These are phyloP conservation scores for Gallinago undulata DNA, from an alignment of 2,113 vertebrate species.

Conservation along the genomic window DNA sequence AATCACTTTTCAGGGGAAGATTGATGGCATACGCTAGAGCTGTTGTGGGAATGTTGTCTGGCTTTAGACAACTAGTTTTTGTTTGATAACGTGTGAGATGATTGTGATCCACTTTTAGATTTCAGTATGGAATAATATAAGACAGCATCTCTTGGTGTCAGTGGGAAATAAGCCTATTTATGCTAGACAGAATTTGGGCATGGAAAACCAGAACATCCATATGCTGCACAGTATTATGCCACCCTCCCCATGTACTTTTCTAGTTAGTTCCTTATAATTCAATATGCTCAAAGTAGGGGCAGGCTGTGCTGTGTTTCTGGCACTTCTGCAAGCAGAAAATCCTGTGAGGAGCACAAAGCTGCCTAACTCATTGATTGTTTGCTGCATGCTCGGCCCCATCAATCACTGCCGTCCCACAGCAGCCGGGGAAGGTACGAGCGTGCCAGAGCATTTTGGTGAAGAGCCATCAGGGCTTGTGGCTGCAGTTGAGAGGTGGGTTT, in stretches of 20 bases:
- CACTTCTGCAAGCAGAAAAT: constrained; percentile 2
- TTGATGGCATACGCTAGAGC: neutral
- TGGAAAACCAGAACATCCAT: constrained; percentile 1
- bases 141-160: neutral
- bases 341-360: neutral
- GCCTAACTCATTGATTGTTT: neutral
- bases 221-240: neutral
- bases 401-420: accelerated
- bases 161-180: constrained; percentile 25
- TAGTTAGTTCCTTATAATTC: neutral
- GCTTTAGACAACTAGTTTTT: neutral
- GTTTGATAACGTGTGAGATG: neutral
- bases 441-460: neutral
- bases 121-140: neutral
- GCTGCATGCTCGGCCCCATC: neutral
- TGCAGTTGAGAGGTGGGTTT: accelerated
- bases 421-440: neutral
- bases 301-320: neutral
- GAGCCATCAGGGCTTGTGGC: accelerated
- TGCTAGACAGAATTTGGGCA: constrained; percentile 15
- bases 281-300: neutral
- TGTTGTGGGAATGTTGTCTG: neutral
- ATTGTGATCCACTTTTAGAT: neutral
- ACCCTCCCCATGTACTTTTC: neutral
- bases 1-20: neutral